Percentiles rank a stretch among this genome's conserved stretches.
phyloP scores from a whole-genome alignment of 2,113 vertebrate genomes.

The Tapirus terrestris region DNA sequence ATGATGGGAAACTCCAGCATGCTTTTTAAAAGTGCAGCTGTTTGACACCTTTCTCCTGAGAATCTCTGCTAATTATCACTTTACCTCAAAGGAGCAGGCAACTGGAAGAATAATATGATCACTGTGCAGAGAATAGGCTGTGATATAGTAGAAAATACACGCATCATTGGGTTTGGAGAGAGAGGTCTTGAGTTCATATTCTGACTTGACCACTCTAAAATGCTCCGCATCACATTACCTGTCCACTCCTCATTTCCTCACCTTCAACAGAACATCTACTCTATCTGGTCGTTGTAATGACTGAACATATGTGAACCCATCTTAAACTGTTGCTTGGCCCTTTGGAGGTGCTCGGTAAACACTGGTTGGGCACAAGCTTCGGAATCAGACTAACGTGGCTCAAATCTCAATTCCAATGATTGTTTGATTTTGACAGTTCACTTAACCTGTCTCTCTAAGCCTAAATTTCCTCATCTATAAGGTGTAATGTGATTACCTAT shows the following conservation, averaged over 20 bases:
- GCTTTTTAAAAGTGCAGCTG: not conserved
- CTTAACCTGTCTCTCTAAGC: not conserved
- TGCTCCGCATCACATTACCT: not conserved
- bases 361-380: not conserved
- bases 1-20: not conserved
- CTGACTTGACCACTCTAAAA: not conserved
- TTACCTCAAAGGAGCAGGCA: not conserved
- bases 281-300: not conserved
- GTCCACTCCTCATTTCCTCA: not conserved
- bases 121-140: not conserved
- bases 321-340: not conserved
- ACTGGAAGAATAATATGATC: not conserved
- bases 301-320: not conserved
- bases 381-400: not conserved
- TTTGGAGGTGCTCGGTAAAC: not conserved
- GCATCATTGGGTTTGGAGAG: not conserved
- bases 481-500: not conserved
- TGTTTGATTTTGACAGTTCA: not conserved
- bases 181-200: not conserved
- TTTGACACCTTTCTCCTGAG: not conserved
- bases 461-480: not conserved
- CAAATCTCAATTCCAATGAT: not conserved
- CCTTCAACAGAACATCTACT: not conserved
- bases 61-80: slow-evolving; percentile 53
- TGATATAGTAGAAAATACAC: not conserved